phyloP scores from a whole-genome alignment of 2,797 vertebrate genomes.

The Coccyzus lansbergi region DNA sequence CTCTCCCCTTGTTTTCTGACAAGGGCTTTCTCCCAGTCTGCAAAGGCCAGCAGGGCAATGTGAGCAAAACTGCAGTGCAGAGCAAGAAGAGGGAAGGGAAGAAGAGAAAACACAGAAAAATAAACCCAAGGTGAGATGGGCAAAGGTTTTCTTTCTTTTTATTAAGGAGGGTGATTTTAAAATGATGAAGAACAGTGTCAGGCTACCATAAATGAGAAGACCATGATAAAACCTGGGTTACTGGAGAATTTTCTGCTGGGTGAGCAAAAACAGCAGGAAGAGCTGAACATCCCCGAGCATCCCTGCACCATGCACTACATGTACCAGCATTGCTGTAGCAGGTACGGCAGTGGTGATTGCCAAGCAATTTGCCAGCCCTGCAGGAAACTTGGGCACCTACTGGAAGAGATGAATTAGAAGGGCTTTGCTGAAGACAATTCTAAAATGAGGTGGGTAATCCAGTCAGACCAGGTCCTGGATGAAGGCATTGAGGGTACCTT shows the following conservation, averaged over 20 bases:
- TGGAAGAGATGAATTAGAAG: not conserved
- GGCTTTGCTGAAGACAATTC: not conserved
- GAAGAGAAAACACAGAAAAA: not conserved
- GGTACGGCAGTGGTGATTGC: not conserved
- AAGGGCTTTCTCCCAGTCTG: not conserved
- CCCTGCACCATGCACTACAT: rapidly evolving
- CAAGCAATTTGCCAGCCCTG: not conserved
- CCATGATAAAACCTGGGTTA: not conserved
- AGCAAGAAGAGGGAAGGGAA: not conserved
- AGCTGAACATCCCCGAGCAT: not conserved
- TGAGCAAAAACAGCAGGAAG: not conserved
- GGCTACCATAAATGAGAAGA: not conserved
- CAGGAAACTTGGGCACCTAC: rapidly evolving
- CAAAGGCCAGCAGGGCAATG: not conserved
- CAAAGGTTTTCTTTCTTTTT: not conserved
- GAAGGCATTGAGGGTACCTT: too few relatives aligned
- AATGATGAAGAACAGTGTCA: not conserved
- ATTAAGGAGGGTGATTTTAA: not conserved
- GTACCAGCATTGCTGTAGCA: rapidly evolving
- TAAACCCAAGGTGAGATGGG: not conserved
- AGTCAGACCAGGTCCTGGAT: not conserved
- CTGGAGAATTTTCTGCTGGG: not conserved
- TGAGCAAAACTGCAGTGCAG: not conserved
- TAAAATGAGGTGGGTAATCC: not conserved
- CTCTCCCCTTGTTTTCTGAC: not conserved